Evolutionary conservation across 2,888 invertebrate genomes (phyloP), one percentile per base, ranked within the genome.

Genomic region (Lamellibrachia satsuma): DNA sequence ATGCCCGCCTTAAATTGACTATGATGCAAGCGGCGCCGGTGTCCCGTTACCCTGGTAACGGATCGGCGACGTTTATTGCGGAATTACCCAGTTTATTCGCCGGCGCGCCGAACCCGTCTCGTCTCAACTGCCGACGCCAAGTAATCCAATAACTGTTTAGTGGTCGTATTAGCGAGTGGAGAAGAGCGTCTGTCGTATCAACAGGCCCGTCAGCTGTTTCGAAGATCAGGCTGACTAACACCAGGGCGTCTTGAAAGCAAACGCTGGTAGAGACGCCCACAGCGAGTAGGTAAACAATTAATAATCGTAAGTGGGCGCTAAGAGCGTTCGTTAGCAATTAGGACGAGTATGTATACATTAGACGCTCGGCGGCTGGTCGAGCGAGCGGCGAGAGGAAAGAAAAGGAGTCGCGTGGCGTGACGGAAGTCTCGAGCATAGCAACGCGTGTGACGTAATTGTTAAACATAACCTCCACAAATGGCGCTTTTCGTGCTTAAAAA

Each of bases 1-100:
- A 75, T 75, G 75, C 75, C 75, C 75, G 75, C n/a, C 75, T 75
- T 75, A 75, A 75, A 75, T 75, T 75, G 75, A 75, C 75, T 75
- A 75, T 75, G 75, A 75, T 75, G n/a, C n/a, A 75, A 75, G 75
- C 75, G 75, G 22, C 75, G 75, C 75, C 75, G 75, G 75, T 75
- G 75, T 75, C 75, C 15, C 22, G 75, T 75, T 75, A 75, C 75
- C 22, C 15, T 75, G 75, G 75, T 75, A 75, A 75, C 75, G 75
- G 75, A n/a, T 75, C 75, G 75, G 22, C 22, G 75, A 75, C 75
- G 75, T 75, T 75, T 75, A 75, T 75, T 75, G 75, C 22, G 75
- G 75, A 75, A 75, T 75, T 75, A 75, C 75, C 22, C 75, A n/a
- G 75, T 75, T 75, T 75, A 22, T 11, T 75, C 75, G 75, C 4